Base-by-base conservation (phyloP, 2,888 invertebrate genomes). In the Diogma glabrata region DNA sequence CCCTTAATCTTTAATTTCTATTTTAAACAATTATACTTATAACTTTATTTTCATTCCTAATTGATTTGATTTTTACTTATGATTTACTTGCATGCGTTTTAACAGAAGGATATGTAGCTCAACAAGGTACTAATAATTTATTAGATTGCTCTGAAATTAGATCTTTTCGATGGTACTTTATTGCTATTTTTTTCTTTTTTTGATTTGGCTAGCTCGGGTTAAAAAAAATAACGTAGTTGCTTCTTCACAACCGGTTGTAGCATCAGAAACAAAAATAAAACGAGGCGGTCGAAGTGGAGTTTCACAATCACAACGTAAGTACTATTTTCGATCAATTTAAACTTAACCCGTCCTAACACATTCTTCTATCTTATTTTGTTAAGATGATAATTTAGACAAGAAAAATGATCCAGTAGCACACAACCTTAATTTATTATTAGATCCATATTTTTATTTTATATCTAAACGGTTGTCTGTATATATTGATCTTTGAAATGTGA, bases 301-400 rank as follows among this genome's bases (percentile, higher is more conserved):
- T 10, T 92, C 92, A 3, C 90, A 90, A 64, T 94, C 93, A 40
- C 94, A 94, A 74, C 94, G 91, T 92, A 72, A 82, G 85, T 77
- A 45, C n/a, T 4, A 19, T 49, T 22, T 49, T 47, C 12, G 12
- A 36, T 36, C 7, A 7, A 19, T 30, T 19, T 33, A 9, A 40
- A 40, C n/a, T n/a, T n/a, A n/a, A n/a, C n/a, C n/a, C n/a, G n/a
- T n/a, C n/a, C n/a, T n/a, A n/a, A n/a, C n/a, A n/a, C n/a, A n/a
- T n/a, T n/a, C n/a, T n/a, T n/a, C n/a, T n/a, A n/a, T n/a, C n/a
- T n/a, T n/a, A n/a, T n/a, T n/a, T n/a, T n/a, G n/a, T n/a, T n/a
- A n/a, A n/a, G n/a, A n/a, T n/a, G n/a, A n/a, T n/a, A n/a, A n/a
- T n/a, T n/a, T n/a, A n/a, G n/a, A n/a, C n/a, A n/a, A n/a, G n/a